Base-by-base conservation (phyloP, 2,888 invertebrate genomes). In the Leptothorax acervorum region DNA sequence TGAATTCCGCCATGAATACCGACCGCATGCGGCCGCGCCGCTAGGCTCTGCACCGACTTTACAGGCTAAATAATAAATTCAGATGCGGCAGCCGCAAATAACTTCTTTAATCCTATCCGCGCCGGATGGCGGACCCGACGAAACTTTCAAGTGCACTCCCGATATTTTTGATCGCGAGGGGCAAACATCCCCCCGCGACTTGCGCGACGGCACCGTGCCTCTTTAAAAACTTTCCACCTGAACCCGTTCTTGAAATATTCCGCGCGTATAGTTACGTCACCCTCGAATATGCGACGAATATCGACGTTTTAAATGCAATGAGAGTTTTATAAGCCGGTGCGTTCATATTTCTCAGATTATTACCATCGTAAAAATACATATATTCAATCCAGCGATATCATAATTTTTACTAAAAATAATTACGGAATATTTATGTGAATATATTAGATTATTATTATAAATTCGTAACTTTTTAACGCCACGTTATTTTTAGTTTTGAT, bases 51-150 rank as follows among this genome's bases (percentile, higher is more conserved):
- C 68, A 82, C 81, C 81, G 85, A 74, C 81, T 85, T 83, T 39
- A 84, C 82, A 3, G 84, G 84, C 85, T 90, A 90, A 90, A 90
- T 90, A 90, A 90, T 89, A 90, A 90, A 90, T 90, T 88, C 90
- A 87, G 76, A 60, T 74, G 83, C 82, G 71, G 63, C 60, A 55
- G 2, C 68, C 86, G 83, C 90, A 86, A 90, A 90, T 90, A 90
- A 90, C 89, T 90, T 87, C 90, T 90, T 89, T 90, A 90, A 90
- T 90, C 88, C 83, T 15, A 53, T 53, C 57, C 42, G n/a, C 81
- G 66, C 71, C 35, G 85, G 84, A 84, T 81, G 82, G 45, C 81
- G 55, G 53, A 55, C 65, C 4, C 83, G 85, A 82, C 89, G 85
- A 90, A 89, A 88, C 85, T 89, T 76, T 53, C 11, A 74, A 87